A percentile compares a stretch with the other conserved stretches of the same genome.
Conservation (phyloP, 2,888 invertebrate genomes). For the Cantharis lateralis region DNA sequence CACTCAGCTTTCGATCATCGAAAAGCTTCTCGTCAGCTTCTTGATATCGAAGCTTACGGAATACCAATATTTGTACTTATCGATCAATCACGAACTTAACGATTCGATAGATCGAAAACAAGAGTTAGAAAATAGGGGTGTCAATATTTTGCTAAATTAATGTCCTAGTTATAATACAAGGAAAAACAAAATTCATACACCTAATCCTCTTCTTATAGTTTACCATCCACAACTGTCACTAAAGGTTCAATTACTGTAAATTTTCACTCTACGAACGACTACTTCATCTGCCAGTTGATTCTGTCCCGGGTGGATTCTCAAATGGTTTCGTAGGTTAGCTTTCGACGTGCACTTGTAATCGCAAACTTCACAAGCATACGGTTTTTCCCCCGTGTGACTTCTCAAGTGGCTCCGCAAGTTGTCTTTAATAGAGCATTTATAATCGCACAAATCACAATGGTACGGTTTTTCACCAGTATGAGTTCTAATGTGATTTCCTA, state of each 20-base stretch:
- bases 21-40: too few relatives aligned
- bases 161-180: too few relatives aligned
- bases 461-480: background rate
- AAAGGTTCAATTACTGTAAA: background rate
- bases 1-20: too few relatives aligned
- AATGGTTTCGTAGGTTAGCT: background rate
- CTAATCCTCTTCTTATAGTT: too few relatives aligned
- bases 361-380: background rate
- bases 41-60: too few relatives aligned
- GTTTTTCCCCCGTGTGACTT: background rate
- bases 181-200: too few relatives aligned
- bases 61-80: too few relatives aligned
- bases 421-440: background rate
- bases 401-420: background rate
- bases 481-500: background rate
- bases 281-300: background rate
- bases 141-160: too few relatives aligned
- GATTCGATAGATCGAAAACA: too few relatives aligned
- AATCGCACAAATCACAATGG: background rate
- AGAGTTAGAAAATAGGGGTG: too few relatives aligned
- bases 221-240: too few relatives aligned
- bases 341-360: background rate
- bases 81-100: too few relatives aligned
- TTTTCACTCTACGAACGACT: background rate
- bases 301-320: background rate